Evolutionary conservation across 1,140 invertebrate genomes (phyloP).

Genomic region (Brachionus paranguensis): DNA sequence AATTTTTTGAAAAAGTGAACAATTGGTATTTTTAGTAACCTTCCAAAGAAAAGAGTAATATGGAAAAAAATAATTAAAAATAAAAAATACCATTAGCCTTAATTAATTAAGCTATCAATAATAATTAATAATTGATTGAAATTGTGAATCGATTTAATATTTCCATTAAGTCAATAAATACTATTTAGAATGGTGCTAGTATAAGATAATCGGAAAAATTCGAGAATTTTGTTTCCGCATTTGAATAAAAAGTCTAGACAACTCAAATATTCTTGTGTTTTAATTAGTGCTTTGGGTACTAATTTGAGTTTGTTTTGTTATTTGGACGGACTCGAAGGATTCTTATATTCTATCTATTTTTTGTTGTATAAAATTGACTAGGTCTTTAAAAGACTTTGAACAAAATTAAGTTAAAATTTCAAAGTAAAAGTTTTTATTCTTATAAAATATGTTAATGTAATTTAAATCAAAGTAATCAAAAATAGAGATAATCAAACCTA

Average conservation of each 20-base stretch:
- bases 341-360: not conserved
- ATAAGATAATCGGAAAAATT: not conserved
- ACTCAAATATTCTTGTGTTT: not conserved
- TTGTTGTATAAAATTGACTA: not conserved
- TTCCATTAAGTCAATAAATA: not conserved
- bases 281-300: not conserved
- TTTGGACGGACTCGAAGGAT: not conserved
- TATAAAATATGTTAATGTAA: too few relatives aligned
- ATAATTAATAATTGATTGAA: not conserved
- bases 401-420: not conserved
- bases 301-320: not conserved
- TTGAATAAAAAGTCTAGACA: not conserved
- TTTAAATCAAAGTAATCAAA: too few relatives aligned
- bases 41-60: too few relatives aligned
- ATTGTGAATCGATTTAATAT: not conserved
- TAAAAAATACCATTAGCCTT: too few relatives aligned
- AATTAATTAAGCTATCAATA: too few relatives aligned
- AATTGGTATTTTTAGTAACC: too few relatives aligned
- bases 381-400: not conserved
- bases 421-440: not conserved
- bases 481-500: too few relatives aligned
- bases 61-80: too few relatives aligned
- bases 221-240: not conserved
- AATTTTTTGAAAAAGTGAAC: too few relatives aligned
- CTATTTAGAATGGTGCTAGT: not conserved